A percentile compares a stretch with the other conserved stretches of the same genome.
These are phyloP conservation scores for Microdon myrmicae DNA, from an alignment of 2,888 invertebrate species.

Conservation along the genomic window DNA sequence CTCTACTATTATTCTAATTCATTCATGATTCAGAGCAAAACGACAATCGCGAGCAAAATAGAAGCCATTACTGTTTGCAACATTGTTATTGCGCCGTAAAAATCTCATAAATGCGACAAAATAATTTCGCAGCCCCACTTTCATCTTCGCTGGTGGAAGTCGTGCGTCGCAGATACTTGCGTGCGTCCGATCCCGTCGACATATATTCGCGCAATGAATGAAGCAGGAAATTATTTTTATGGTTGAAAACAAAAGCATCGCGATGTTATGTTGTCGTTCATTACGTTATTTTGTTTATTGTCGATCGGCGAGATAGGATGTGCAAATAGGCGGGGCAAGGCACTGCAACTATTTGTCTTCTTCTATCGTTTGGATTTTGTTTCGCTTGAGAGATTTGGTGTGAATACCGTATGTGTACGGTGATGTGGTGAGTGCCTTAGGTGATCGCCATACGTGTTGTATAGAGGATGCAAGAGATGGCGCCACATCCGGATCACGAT, in stretches of 20 bases:
- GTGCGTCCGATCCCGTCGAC: not conserved
- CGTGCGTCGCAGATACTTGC: not conserved
- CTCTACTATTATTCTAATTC: no score
- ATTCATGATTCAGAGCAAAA: no score
- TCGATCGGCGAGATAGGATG: no score
- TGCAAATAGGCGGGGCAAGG: slow-evolving; percentile 8
- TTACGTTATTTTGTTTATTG: not conserved
- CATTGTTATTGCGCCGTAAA: slow-evolving; percentile 22
- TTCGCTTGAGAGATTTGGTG: no score
- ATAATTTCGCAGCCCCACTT: slow-evolving; percentile 17
- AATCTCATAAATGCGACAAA: slow-evolving; percentile 17
- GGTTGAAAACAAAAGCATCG: slow-evolving; percentile 14
- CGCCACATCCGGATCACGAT: no score
- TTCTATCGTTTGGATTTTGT: no score
- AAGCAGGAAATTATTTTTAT: slow-evolving; percentile 36
- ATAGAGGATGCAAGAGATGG: no score
- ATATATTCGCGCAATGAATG: slow-evolving; percentile 12
- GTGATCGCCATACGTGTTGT: no score
- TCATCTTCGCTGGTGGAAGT: slow-evolving; percentile 23
- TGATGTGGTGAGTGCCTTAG: no score
- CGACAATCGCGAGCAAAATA: no score
- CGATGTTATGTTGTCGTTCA: not conserved
- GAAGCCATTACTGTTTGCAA: no score
- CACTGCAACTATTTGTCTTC: not conserved
- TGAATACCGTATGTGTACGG: no score